A percentile compares a stretch with the other conserved stretches of the same genome.
These are phyloP conservation scores for Potamarius usumacintae DNA, from an alignment of 2,113 vertebrate genomes.

Conservation along the genomic window DNA sequence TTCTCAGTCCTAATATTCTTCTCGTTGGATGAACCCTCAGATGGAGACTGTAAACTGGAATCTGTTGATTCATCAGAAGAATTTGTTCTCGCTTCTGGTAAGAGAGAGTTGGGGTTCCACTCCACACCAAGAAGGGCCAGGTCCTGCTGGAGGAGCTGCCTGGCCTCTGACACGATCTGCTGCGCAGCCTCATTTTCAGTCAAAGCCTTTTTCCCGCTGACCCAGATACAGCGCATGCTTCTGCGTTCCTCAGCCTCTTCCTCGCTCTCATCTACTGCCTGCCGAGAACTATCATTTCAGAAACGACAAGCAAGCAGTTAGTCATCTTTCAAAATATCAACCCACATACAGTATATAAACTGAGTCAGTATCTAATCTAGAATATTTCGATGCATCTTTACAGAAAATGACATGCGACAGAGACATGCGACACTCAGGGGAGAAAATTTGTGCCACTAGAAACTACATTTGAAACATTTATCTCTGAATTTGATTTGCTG, in stretches of 20 bases:
- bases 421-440: too few relatives aligned
- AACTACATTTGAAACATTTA: too few relatives aligned
- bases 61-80: constrained; percentile 36
- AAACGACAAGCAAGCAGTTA: constrained; percentile 6
- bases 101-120: constrained; percentile 76
- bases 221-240: constrained; percentile 80
- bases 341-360: too few relatives aligned
- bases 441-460: too few relatives aligned
- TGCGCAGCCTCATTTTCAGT: constrained; percentile 85
- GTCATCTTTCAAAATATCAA: not conserved
- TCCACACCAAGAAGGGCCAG: constrained; percentile 84
- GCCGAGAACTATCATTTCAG: constrained; percentile 71
- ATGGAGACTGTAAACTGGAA: not conserved
- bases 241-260: constrained; percentile 84
- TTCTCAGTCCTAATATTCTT: not conserved
- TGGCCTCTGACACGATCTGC: constrained; percentile 86
- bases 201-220: constrained; percentile 81
- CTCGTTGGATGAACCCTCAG: not conserved
- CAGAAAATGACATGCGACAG: not conserved
- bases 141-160: constrained; percentile 86
- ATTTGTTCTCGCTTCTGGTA: constrained; percentile 22
- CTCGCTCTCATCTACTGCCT: constrained; percentile 91
- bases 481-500: too few relatives aligned
- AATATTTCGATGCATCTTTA: not conserved
- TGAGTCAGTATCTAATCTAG: not conserved